Percentiles rank a stretch among this genome's conserved stretches.
phyloP scores from a whole-genome alignment of 2,888 invertebrate species.

The Chorisops tibialis region DNA sequence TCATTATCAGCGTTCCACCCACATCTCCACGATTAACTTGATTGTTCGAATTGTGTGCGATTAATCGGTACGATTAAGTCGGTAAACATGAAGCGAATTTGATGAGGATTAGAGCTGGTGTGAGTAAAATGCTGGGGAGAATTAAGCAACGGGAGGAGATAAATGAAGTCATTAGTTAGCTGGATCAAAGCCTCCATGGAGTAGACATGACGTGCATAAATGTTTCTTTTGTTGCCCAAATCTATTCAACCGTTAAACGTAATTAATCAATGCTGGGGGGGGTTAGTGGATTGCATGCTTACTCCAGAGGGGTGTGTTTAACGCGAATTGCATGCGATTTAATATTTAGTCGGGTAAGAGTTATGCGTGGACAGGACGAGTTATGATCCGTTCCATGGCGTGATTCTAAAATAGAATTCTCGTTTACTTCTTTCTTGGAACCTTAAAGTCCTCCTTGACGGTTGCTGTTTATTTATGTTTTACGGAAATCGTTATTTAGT shows the following conservation, averaged over 20 bases:
- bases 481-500: too few relatives aligned
- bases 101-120: conserved; percentile 36
- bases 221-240: conserved; percentile 24
- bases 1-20: too few relatives aligned
- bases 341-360: too few relatives aligned
- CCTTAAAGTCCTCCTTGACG: too few relatives aligned
- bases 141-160: conserved; percentile 43
- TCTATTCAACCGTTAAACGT: conserved; percentile 20
- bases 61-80: conserved; percentile 38
- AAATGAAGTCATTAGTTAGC: conserved; percentile 54
- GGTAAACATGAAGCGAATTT: conserved; percentile 36
- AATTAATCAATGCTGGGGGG: conserved; percentile 21
- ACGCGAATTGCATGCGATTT: too few relatives aligned
- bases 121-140: conserved; percentile 43
- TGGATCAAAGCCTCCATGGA: conserved; percentile 34
- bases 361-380: too few relatives aligned
- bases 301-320: too few relatives aligned
- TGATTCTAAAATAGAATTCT: too few relatives aligned
- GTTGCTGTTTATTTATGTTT: too few relatives aligned
- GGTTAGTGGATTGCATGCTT: conserved; percentile 6
- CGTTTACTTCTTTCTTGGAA: too few relatives aligned
- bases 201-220: conserved; percentile 24
- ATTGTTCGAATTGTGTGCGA: conserved; percentile 36
- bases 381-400: too few relatives aligned
- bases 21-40: not conserved